Conservation (phyloP, 2,113 vertebrate genomes). For the Romanogobio albipinnatus region DNA sequence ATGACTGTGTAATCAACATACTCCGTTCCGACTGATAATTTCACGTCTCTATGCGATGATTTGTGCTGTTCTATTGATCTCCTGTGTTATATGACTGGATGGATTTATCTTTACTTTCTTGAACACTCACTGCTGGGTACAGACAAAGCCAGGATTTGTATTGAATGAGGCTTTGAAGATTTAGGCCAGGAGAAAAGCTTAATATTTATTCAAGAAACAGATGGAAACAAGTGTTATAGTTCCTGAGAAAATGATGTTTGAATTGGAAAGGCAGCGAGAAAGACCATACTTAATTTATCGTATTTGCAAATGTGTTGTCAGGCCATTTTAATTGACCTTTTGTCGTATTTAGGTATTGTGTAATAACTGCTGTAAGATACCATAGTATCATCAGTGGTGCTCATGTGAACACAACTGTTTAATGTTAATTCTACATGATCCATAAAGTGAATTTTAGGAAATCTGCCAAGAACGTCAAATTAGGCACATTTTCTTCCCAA, state of each 20-base stretch:
- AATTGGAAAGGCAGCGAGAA: neutral
- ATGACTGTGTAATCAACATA: neutral
- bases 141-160: conserved; percentile 2
- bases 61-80: conserved; percentile 27
- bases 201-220: neutral
- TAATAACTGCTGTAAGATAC: neutral
- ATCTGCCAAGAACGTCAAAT: neutral
- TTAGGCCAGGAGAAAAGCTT: neutral
- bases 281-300: neutral
- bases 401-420: neutral
- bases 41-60: neutral
- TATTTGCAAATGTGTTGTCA: neutral
- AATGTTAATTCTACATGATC: neutral
- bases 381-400: conserved; percentile 7
- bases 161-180: neutral
- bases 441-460: neutral
- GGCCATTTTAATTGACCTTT: neutral
- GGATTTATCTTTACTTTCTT: conserved; percentile 3
- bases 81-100: neutral
- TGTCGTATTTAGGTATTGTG: neutral
- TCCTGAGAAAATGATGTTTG: neutral
- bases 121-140: neutral
- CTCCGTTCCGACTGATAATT: neutral
- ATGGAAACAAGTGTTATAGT: neutral
- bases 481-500: neutral